These are phyloP conservation scores for Ormyrus rosae DNA, from an alignment of 2,888 invertebrate species.

Conservation along the genomic window DNA sequence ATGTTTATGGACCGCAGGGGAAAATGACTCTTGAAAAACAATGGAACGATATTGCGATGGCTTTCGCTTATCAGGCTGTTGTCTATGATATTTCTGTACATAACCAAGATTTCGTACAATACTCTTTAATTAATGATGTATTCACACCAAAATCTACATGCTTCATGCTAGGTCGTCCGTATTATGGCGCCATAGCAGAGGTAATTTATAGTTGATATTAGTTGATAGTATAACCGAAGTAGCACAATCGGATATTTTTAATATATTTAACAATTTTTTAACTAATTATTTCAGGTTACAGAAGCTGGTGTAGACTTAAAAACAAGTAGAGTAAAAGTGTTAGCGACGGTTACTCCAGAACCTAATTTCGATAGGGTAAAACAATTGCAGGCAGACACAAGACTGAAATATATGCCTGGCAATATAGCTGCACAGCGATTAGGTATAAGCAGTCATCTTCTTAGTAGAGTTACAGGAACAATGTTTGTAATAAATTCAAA, in stretches of 20 bases:
- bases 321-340: conserved; percentile 81
- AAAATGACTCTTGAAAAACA: conserved; percentile 83
- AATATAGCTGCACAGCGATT: conserved; percentile 80
- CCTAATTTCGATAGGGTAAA: conserved; percentile 76
- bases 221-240: background rate
- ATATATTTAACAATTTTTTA: background rate
- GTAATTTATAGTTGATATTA: conserved; percentile 74
- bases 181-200: conserved; percentile 88
- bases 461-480: conserved; percentile 92
- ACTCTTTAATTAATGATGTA: conserved; percentile 79
- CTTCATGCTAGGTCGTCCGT: conserved; percentile 87
- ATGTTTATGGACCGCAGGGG: conserved; percentile 80
- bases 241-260: background rate
- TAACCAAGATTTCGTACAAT: conserved; percentile 74
- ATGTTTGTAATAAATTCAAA: conserved; percentile 81
- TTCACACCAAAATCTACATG: conserved; percentile 83
- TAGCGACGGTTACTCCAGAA: conserved; percentile 77
- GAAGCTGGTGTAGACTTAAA: conserved; percentile 78
- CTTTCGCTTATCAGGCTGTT: conserved; percentile 84
- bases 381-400: conserved; percentile 68
- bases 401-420: conserved; percentile 78
- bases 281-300: conserved; percentile 76
- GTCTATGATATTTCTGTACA: conserved; percentile 78
- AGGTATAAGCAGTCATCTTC: conserved; percentile 83
- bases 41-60: conserved; percentile 81